A percentile compares a stretch with the other conserved stretches of the same genome.
Conservation (phyloP, 2,113 vertebrate genomes). For the Nesoenas mayeri region DNA sequence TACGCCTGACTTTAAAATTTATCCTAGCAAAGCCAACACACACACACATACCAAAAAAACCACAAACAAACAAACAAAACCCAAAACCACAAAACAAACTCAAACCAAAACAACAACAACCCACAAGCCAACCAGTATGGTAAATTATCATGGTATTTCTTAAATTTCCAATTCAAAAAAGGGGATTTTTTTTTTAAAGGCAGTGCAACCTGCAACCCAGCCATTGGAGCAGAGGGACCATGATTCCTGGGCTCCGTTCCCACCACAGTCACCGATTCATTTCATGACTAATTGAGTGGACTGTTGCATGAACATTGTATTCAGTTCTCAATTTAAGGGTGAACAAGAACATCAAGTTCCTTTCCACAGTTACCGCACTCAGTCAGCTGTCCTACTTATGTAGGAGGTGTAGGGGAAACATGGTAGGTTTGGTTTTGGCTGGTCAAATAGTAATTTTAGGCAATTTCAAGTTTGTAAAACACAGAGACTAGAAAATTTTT, state of each 20-base stretch:
- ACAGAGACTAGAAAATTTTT: neutral
- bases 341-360: conserved; percentile 55
- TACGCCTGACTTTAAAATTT: neutral
- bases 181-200: neutral
- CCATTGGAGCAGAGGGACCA: neutral
- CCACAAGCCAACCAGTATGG: neutral
- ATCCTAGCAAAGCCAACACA: neutral
- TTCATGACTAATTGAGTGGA: conserved; percentile 51
- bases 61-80: too few relatives aligned
- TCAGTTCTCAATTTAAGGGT: conserved; percentile 43
- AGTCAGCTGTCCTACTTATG: conserved; percentile 19
- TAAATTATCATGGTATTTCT: neutral
- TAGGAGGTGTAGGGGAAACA: neutral
- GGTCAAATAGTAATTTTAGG: neutral
- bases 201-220: neutral
- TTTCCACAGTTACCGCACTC: neutral
- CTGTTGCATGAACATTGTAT: conserved; percentile 52
- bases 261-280: neutral
- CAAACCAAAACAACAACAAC: too few relatives aligned
- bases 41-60: too few relatives aligned
- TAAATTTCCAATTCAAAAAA: neutral
- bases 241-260: conserved; percentile 28
- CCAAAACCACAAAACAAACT: too few relatives aligned
- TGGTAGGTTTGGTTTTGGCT: neutral
- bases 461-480: neutral